Evolutionary conservation across 2,797 vertebrate species (phyloP).

Genomic region (Myripristis murdjan): DNA sequence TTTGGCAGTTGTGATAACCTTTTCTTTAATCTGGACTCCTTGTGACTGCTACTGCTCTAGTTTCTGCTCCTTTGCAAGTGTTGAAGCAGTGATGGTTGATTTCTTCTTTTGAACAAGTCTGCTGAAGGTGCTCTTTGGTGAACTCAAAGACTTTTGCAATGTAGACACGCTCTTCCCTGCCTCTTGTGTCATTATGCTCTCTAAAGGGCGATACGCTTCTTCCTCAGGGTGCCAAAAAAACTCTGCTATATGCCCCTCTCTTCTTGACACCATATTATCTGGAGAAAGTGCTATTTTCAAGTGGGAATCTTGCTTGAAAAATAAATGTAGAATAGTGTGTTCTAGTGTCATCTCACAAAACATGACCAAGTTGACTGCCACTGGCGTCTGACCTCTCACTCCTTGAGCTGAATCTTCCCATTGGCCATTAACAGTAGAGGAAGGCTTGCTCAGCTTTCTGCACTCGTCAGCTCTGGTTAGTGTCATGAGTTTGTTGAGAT

Average conservation of each 20-base stretch:
- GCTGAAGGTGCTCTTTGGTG: background rate
- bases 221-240: background rate
- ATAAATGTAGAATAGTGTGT: background rate
- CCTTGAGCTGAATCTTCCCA: slow-evolving; percentile 51
- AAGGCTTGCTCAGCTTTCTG: slow-evolving; percentile 58
- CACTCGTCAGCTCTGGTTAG: slow-evolving; percentile 76
- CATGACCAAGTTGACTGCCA: slow-evolving; percentile 46
- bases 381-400: slow-evolving; percentile 62
- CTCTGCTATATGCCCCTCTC: background rate
- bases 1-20: no score
- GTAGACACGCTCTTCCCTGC: background rate
- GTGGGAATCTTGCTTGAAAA: background rate
- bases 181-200: background rate
- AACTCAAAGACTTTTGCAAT: background rate
- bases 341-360: slow-evolving; percentile 23
- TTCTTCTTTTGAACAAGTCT: background rate
- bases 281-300: background rate
- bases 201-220: background rate
- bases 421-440: slow-evolving; percentile 54
- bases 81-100: background rate
- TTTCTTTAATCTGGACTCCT: no score
- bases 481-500: slow-evolving; percentile 69
- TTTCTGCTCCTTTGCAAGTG: background rate
- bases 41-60: background rate
- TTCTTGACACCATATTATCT: slow-evolving; percentile 6